Evolutionary conservation across 2,113 vertebrate genomes (phyloP).

Genomic region (Verasper variegatus): DNA sequence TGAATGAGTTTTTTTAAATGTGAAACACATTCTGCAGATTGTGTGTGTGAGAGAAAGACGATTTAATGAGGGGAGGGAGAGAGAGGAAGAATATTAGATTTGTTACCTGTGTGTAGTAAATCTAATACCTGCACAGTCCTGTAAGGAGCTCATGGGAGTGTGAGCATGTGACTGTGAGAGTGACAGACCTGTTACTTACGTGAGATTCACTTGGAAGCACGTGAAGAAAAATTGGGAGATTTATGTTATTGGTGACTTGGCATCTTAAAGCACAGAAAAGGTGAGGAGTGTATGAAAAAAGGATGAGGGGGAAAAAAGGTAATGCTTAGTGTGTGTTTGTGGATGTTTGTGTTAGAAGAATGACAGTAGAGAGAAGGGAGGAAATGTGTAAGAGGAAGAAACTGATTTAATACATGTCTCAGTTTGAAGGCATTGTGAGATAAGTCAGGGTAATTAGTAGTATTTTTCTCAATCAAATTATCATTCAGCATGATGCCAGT

Average conservation of each 20-base stretch:
- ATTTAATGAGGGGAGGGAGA: not conserved
- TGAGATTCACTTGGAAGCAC: conserved; percentile 5
- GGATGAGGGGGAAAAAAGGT: not conserved
- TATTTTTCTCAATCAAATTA: not conserved
- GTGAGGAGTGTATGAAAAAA: not conserved
- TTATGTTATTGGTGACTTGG: not conserved
- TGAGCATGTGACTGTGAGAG: conserved; percentile 3
- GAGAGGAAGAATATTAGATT: not conserved
- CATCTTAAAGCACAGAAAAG: not conserved
- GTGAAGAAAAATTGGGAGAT: not conserved
- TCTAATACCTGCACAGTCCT: not conserved
- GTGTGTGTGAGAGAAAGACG: not conserved
- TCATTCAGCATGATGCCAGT: conserved; percentile 6
- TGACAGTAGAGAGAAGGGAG: not conserved
- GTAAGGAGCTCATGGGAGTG: not conserved
- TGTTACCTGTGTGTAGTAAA: conserved; percentile 7
- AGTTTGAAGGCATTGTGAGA: conserved; percentile 2
- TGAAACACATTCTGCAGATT: not conserved
- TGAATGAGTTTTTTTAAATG: not conserved
- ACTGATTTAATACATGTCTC: not conserved
- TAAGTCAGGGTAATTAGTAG: not conserved
- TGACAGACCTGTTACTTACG: conserved; percentile 4
- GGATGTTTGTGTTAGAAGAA: not conserved
- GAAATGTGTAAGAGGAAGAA: not conserved
- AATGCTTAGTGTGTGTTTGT: not conserved